Evolutionary conservation across 2,797 vertebrate genomes (phyloP), one percentile per base, ranked within the genome.

Genomic region (Sebastes reedi): DNA sequence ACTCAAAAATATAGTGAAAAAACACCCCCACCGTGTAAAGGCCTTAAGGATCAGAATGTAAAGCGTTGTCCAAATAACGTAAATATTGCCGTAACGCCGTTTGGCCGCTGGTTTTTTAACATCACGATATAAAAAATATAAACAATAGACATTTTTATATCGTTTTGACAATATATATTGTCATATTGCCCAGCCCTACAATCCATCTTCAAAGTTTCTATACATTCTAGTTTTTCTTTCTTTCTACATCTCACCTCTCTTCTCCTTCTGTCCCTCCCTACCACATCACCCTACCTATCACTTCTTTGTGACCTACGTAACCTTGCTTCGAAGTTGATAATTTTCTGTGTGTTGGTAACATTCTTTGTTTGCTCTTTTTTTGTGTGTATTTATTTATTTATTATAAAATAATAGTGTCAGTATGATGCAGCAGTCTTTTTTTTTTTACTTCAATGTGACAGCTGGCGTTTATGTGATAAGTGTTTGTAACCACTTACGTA

Each of bases 11-110:
- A 1, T 42, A 14, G 39, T 42, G 39, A 42, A 14, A 42, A 0
- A 42, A 42, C 14, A 16, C 5, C 0, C 39, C 39, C 39, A 42
- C 0, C 1, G 39, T 42, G 0, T 42, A 0, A 42, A 42, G 12
- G 39, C 39, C 39, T 42, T 42, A 42, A 42, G 39, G 39, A 42
- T 42, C 39, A 42, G 13, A 42, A 42, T 42, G 39, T 42, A 42
- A 0, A 42, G 39, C 0, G 39, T 16, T 16, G 13, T 42, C 39
- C 39, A 42, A 42, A 16, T 42, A 0, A 42, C 39, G 13, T 39
- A 36, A 36, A 36, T 36, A 36, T 36, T 36, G 36, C 39, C 13
- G 39, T 42, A 42, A 36, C 34, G 11, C 34, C 4, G 34, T 12
- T 36, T 12, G 34, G 34, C 34, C 4, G 34, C 34, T 36, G 34